These are phyloP conservation scores for Tetragonisca angustula DNA, from an alignment of 2,888 invertebrate species.

Conservation along the genomic window DNA sequence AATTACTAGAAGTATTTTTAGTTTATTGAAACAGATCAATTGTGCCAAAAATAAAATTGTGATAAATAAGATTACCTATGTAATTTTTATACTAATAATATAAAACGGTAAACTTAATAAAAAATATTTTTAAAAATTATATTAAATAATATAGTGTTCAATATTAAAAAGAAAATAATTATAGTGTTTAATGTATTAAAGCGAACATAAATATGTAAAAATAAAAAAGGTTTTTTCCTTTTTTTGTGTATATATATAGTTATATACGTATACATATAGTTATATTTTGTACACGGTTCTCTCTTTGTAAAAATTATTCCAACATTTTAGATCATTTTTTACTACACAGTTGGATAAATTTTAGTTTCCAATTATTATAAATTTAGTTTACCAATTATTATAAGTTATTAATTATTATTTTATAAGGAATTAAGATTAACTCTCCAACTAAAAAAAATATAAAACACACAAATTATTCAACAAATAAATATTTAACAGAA, in stretches of 20 bases:
- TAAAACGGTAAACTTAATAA: not conserved
- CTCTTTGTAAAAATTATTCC: not conserved
- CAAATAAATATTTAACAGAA: not conserved
- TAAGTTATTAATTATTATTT: not conserved
- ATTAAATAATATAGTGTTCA: no score
- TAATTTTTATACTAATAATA: not conserved
- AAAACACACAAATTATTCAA: not conserved
- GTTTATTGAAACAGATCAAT: not conserved
- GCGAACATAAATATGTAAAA: not conserved
- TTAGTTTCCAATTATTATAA: not conserved
- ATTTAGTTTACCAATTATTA: not conserved
- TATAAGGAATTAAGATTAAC: not conserved
- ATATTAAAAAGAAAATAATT: not conserved
- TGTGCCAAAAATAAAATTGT: constrained; percentile 25
- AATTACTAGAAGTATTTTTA: not conserved
- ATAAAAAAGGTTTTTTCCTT: not conserved
- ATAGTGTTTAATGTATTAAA: not conserved
- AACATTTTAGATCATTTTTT: not conserved
- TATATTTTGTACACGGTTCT: not conserved
- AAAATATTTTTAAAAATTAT: not conserved
- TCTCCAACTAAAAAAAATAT: not conserved
- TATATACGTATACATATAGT: not conserved
- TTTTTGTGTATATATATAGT: no score
- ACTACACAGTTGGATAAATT: not conserved
- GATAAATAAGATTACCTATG: constrained; percentile 8